Evolutionary conservation across 2,113 vertebrate genomes (phyloP), one percentile per base, ranked within the genome.

Genomic region (Campylomormyrus tamandua): DNA sequence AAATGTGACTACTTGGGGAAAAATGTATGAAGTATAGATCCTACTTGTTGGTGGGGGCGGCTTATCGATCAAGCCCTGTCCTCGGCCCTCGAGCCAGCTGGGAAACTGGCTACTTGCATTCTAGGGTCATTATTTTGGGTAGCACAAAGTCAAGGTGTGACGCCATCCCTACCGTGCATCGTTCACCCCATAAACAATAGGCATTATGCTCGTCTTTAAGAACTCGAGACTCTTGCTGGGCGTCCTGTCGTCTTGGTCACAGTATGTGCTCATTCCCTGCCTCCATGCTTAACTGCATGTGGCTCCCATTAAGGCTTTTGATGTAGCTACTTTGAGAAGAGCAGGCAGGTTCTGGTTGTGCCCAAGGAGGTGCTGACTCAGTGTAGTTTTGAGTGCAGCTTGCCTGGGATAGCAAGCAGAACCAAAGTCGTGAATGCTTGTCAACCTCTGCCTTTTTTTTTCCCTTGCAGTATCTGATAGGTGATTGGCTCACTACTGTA

Each of bases 241-340:
- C 27, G 13, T 70, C 62, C 62, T 66, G 62, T 66, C n/a, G n/a
- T 27, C 24, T 31, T 70, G 62, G n/a, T 70, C n/a, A n/a, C 56
- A 66, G 10, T 70, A 11, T 31, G 62, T 70, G 62, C n/a, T 70
- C 27, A 31, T 70, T 70, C 62, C n/a, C 27, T 70, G n/a, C 27
- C 62, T 70, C 62, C 62, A 27, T 70, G 62, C 10, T 31, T 31
- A 31, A 74, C 89, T 70, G 84, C 91, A 92, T 92, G 91, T 93
- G 92, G 85, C 91, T 92, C 90, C 83, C 83, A 90, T 93, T 91
- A 87, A 85, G 91, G 89, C 88, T 70, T 85, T 74, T 89, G 90
- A 90, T 90, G 90, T 88, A 85, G 39, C 89, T 11, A 58, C 66
- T 85, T 87, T 91, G 53, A 83, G 89, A 35, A 35, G 89, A 56